Percentiles rank a stretch among this genome's conserved stretches.
phyloP scores from a whole-genome alignment of 2,113 vertebrate genomes.

The Thymallus thymallus region DNA sequence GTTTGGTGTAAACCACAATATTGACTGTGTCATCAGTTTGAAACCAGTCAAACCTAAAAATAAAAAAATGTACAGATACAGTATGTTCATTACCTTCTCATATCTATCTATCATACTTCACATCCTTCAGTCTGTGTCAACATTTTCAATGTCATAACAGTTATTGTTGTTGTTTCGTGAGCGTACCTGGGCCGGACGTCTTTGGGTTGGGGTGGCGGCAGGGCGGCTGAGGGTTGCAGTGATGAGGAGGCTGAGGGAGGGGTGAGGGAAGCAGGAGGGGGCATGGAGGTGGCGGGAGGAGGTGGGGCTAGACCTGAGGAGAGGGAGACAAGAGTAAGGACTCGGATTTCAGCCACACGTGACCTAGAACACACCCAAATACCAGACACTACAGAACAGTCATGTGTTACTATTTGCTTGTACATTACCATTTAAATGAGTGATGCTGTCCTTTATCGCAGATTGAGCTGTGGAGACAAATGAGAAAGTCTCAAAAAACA shows the following conservation, averaged over 20 bases:
- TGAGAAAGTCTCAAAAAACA: background rate
- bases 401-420: background rate
- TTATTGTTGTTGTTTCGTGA: background rate
- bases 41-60: slow-evolving; percentile 93
- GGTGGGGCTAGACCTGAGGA: slow-evolving; percentile 53
- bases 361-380: background rate
- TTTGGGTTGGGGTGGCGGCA: slow-evolving; percentile 45
- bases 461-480: slow-evolving; percentile 6
- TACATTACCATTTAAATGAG: slow-evolving; percentile 19
- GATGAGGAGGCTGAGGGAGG: slow-evolving; percentile 4
- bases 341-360: background rate
- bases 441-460: slow-evolving; percentile 1
- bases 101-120: no score
- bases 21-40: slow-evolving; percentile 85
- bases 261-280: background rate
- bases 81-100: no score
- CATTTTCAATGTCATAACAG: no score
- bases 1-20: slow-evolving; percentile 86
- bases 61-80: no score
- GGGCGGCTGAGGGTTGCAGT: slow-evolving; percentile 27
- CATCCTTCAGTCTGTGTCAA: no score
- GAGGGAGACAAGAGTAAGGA: background rate
- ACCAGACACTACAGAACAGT: background rate
- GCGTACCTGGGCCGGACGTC: slow-evolving; percentile 68
- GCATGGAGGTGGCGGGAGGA: slow-evolving; percentile 6